Conservation (phyloP, 2,888 invertebrate genomes). For the Anagyrus pseudococci region DNA sequence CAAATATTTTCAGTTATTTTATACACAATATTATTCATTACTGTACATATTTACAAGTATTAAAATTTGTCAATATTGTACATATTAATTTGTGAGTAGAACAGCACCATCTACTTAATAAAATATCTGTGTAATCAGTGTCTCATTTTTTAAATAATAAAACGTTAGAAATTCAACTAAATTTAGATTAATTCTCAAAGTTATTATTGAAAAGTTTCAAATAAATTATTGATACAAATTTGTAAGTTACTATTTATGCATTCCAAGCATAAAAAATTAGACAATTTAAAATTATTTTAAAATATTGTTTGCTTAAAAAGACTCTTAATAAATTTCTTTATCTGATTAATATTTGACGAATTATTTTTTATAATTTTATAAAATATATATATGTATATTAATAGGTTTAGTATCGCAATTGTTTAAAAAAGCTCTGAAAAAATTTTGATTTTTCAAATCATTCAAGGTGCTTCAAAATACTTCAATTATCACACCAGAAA, state of each 20-base stretch:
- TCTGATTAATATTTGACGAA: too few relatives aligned
- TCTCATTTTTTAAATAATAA: slow-evolving; percentile 8
- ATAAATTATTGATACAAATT: too few relatives aligned
- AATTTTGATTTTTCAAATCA: neutral
- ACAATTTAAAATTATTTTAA: too few relatives aligned
- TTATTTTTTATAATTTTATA: too few relatives aligned
- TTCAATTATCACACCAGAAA: neutral
- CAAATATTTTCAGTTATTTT: slow-evolving; percentile 25
- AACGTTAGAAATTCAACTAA: neutral
- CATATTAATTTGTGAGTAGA: slow-evolving; percentile 14
- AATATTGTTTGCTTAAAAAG: neutral
- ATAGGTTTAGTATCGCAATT: slow-evolving; percentile 7
- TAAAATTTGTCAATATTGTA: slow-evolving; percentile 19
- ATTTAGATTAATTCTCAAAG: too few relatives aligned
- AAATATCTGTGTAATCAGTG: slow-evolving; percentile 11
- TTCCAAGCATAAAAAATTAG: too few relatives aligned
- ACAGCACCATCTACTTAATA: slow-evolving; percentile 19
- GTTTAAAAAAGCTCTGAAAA: slow-evolving; percentile 3
- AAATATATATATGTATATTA: too few relatives aligned
- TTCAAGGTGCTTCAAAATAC: slow-evolving; percentile 3
- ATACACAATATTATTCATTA: slow-evolving; percentile 23
- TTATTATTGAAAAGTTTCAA: too few relatives aligned
- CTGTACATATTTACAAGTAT: slow-evolving; percentile 39
- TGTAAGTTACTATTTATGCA: too few relatives aligned
- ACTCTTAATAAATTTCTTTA: slow-evolving; percentile 13